Conservation (phyloP, 2,888 invertebrate species). For the Melanchra persicariae region DNA sequence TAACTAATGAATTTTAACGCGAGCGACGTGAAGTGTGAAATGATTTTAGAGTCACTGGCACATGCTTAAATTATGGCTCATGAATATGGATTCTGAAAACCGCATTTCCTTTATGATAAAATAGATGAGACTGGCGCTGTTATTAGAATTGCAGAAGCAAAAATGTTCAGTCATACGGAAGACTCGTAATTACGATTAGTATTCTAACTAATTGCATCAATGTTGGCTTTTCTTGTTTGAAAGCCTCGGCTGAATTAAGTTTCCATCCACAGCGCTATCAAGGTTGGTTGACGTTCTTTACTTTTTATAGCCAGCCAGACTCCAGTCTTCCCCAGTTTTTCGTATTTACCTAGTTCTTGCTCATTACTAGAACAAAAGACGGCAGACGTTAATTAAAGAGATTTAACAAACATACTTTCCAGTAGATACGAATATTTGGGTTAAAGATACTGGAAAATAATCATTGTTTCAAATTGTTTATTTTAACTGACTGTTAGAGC, state of each 20-base stretch:
- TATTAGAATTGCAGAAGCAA: constrained; percentile 14
- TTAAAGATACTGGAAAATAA: too few relatives aligned
- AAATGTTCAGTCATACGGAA: constrained; percentile 27
- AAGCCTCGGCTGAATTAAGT: constrained; percentile 32
- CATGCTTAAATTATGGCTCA: constrained; percentile 38
- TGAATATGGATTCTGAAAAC: constrained; percentile 42
- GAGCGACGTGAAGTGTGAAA: constrained; percentile 32
- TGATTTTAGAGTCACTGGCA: constrained; percentile 45
- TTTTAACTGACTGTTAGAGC: background rate
- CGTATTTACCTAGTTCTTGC: constrained; percentile 51
- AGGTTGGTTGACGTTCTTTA: constrained; percentile 30
- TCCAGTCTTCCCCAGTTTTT: constrained; percentile 16
- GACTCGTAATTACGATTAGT: constrained; percentile 30
- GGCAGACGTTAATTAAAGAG: constrained; percentile 44
- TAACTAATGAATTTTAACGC: constrained; percentile 48
- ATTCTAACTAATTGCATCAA: constrained; percentile 52
- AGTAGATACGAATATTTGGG: constrained; percentile 4
- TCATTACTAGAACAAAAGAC: constrained; percentile 55
- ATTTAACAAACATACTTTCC: constrained; percentile 18
- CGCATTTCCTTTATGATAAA: constrained; percentile 26
- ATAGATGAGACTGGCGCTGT: constrained; percentile 11
- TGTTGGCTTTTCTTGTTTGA: constrained; percentile 24
- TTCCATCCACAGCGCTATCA: constrained; percentile 12
- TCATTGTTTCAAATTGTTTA: background rate
- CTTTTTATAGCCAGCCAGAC: constrained; percentile 36